Percentiles rank a stretch among this genome's conserved stretches.
Conservation (phyloP, 1,140 invertebrate species). For the Archegozetes longisetosus region DNA sequence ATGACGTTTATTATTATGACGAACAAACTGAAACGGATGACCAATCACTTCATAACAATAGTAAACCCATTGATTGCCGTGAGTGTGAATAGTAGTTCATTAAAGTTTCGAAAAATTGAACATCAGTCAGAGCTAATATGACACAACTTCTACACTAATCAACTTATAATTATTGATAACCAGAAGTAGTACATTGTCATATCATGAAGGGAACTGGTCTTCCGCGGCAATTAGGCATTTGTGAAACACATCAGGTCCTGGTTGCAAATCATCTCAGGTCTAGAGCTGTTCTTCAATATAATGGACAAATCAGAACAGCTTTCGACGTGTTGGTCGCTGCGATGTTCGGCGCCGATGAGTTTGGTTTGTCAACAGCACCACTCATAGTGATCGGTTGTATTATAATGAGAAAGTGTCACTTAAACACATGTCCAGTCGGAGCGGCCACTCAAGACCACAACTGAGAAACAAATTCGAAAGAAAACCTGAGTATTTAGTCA, state of each 20-base stretch:
- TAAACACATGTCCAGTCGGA: constrained; percentile 97
- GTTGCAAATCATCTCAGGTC: constrained; percentile 76
- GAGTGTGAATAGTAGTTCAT: too few relatives aligned
- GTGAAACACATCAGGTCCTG: constrained; percentile 42
- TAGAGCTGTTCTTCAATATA: constrained; percentile 32
- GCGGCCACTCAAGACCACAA: constrained; percentile 87
- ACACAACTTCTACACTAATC: too few relatives aligned
- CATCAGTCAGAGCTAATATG: too few relatives aligned
- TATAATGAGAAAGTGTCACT: constrained; percentile 99
- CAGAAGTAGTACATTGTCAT: too few relatives aligned
- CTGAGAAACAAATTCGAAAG: constrained; percentile 91
- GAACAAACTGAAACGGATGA: too few relatives aligned
- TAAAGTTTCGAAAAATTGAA: too few relatives aligned
- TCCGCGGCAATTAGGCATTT: constrained; percentile 36
- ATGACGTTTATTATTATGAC: too few relatives aligned
- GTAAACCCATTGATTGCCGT: too few relatives aligned
- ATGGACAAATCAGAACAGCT: constrained; percentile 51
- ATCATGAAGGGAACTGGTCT: constrained; percentile 36
- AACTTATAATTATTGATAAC: too few relatives aligned
- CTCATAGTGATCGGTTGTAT: constrained; percentile 93
- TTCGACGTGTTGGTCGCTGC: constrained; percentile 95
- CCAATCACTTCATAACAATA: too few relatives aligned
- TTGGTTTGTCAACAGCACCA: constrained; percentile 96
- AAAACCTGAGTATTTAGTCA: constrained; percentile 92
- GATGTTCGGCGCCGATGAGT: constrained; percentile 89